Evolutionary conservation across 2,888 invertebrate genomes (phyloP).

Genomic region (Hirtodrosophila histrioides): DNA sequence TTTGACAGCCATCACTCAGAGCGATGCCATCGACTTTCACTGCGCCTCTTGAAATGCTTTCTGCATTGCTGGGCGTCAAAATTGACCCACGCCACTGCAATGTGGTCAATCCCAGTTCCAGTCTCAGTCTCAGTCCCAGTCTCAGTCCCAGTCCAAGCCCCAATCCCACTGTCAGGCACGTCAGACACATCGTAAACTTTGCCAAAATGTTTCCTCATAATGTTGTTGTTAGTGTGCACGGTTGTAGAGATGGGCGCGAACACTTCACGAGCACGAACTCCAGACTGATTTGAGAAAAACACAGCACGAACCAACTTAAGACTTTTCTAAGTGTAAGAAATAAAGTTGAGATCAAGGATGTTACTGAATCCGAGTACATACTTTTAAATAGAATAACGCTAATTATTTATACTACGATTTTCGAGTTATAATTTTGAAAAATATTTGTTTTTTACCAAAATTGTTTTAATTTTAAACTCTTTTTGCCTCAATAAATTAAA

Average conservation of each 20-base stretch:
- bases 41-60: conserved; percentile 30
- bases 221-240: conserved; percentile 18
- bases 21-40: conserved; percentile 63
- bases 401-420: no score
- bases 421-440: no score
- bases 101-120: conserved; percentile 26
- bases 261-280: no score
- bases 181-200: conserved; percentile 54
- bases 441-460: no score
- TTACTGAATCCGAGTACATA: no score
- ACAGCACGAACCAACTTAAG: no score
- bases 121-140: conserved; percentile 1
- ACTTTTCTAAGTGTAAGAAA: no score
- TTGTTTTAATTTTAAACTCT: no score
- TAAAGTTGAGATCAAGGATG: no score
- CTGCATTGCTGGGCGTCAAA: conserved; percentile 35
- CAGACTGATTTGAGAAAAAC: no score
- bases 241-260: not conserved
- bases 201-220: conserved; percentile 51
- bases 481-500: no score
- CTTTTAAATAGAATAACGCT: no score
- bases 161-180: not conserved
- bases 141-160: not conserved
- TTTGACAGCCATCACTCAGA: conserved; percentile 43
- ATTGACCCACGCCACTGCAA: conserved; percentile 24